These are phyloP conservation scores for Proterorhinus semilunaris DNA, from an alignment of 2,113 vertebrate species.

Conservation along the genomic window DNA sequence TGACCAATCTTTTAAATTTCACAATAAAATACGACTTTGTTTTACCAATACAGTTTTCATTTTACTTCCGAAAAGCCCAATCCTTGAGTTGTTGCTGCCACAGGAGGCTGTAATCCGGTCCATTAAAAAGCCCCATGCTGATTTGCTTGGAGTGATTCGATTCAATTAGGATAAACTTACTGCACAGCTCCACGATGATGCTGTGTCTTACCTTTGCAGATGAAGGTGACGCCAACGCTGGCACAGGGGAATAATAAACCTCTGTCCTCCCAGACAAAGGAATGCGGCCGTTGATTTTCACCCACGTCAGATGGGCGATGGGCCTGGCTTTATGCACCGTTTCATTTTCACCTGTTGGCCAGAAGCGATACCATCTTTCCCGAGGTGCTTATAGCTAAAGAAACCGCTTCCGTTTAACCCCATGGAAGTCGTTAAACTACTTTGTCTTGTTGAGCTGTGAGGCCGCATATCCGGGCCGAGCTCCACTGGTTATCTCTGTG, in stretches of 20 bases:
- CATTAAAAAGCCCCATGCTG: too few relatives aligned
- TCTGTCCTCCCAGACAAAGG: constrained; percentile 42
- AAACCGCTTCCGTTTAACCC: background rate
- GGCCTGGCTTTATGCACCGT: background rate
- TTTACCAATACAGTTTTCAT: too few relatives aligned
- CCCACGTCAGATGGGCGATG: constrained; percentile 35
- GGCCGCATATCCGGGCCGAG: constrained; percentile 23
- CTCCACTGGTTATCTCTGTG: constrained; percentile 36
- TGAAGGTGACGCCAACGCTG: constrained; percentile 28
- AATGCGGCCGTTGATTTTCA: constrained; percentile 58
- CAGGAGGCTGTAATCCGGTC: too few relatives aligned
- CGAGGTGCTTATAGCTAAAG: background rate
- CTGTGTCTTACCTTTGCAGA: constrained; percentile 22
- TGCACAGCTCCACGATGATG: constrained; percentile 3
- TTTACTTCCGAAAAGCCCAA: too few relatives aligned
- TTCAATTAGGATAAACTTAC: too few relatives aligned
- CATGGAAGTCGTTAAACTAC: constrained; percentile 5
- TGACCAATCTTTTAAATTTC: too few relatives aligned
- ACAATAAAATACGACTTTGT: too few relatives aligned
- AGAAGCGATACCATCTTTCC: constrained; percentile 4
- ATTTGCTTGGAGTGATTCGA: too few relatives aligned
- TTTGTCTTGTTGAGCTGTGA: constrained; percentile 14
- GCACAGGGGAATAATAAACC: constrained; percentile 24
- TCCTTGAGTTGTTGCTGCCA: too few relatives aligned
- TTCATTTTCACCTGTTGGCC: constrained; percentile 12